These are phyloP conservation scores for Acrocyrtus sp. DNA, from an alignment of 2,888 invertebrate genomes.

Conservation along the genomic window DNA sequence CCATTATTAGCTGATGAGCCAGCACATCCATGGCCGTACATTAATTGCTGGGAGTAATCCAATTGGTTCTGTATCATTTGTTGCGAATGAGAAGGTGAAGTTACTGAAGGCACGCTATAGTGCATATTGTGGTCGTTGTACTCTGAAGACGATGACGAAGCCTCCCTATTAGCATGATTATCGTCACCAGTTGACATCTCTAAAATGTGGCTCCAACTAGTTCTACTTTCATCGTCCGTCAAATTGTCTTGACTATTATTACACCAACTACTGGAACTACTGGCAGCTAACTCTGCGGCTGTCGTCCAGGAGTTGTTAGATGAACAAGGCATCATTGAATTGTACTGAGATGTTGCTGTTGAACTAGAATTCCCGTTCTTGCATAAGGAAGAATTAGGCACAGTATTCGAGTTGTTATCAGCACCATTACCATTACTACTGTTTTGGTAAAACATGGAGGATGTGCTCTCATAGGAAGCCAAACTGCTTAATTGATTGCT, in stretches of 20 bases:
- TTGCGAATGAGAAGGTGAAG: constrained; percentile 20
- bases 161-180: constrained; percentile 5
- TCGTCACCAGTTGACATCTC: constrained; percentile 25
- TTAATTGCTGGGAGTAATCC: constrained; percentile 24
- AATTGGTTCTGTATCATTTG: constrained; percentile 15
- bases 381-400: constrained; percentile 34
- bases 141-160: constrained; percentile 4
- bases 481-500: constrained; percentile 16
- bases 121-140: constrained; percentile 38
- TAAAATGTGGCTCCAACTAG: constrained; percentile 39
- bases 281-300: no score
- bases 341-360: constrained; percentile 35
- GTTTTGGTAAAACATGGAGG: constrained; percentile 30
- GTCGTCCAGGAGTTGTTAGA: constrained; percentile 13
- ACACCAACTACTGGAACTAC: constrained; percentile 12
- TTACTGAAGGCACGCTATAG: constrained; percentile 30
- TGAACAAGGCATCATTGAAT: constrained; percentile 42
- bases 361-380: constrained; percentile 26
- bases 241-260: constrained; percentile 13
- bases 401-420: no score
- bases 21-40: constrained; percentile 7
- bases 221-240: constrained; percentile 27
- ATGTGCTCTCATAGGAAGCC: constrained; percentile 12
- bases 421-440: constrained; percentile 18
- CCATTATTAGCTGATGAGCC: background rate